Base-by-base conservation (phyloP, 2,113 vertebrate species). In the Piprites chloris region DNA sequence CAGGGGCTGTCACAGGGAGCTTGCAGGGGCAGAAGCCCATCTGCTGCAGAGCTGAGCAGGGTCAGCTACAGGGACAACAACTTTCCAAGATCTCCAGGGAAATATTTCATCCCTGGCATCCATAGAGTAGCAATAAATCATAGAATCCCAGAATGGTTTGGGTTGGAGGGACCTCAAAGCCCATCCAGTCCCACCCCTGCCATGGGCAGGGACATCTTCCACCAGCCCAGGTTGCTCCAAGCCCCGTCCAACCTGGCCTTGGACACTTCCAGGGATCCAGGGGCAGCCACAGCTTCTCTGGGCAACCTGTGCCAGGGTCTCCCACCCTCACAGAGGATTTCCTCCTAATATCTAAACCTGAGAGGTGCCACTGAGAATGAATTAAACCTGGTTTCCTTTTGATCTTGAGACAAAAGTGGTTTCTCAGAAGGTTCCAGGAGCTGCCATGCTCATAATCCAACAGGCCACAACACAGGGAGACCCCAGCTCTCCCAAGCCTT, bases 381-480 rank as follows among this genome's bases (percentile, higher is more conserved):
- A 63, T 33, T 55, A 44, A 56, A 77, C 6, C 15, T 2, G 8
- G 22, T 14, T 7, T 79, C 20, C 12, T 49, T 69, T 76, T 37
- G 3, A 27, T 62, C 39, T 41, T 21, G 56, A 94, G 15, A 16
- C 33, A 69, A 26, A 81, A 63, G 19, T 42, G 35, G 58, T 39
- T 75, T 39, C 20, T 61, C 16, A 14, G 12, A 63, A 82, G 8
- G 33, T 12, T 72, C 42, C 73, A 69, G 41, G 46, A 74, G 28
- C 6, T 87, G 50, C 39, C 58, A 14, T 0, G 17, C 11, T 89
- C 44, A 53, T 4, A 46, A 46, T 14, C 33, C 44, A 41, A 18
- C 2, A 79, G 44, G 44, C 14, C 41, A 76, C 55, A 9, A 4
- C 0, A 0, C 12, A 66, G 35, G 47, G 27, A 74, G 14, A 95